These are phyloP conservation scores for Sebastes matsubarae DNA, from an alignment of 2,797 vertebrate species.

Conservation along the genomic window DNA sequence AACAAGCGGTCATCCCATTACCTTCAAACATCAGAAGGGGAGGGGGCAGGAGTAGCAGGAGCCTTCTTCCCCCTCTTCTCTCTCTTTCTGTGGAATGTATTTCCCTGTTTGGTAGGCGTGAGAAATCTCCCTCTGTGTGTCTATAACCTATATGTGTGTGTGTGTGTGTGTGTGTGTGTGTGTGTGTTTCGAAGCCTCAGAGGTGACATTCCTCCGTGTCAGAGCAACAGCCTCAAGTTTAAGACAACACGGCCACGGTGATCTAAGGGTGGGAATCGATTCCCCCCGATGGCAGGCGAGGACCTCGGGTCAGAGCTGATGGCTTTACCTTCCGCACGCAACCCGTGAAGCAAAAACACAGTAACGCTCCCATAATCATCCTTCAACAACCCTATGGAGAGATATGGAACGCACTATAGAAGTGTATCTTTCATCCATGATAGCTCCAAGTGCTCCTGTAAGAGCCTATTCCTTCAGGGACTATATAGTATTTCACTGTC, in stretches of 20 bases:
- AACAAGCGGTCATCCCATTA: slow-evolving; percentile 72
- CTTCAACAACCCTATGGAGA: slow-evolving; percentile 28
- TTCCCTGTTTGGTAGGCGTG: slow-evolving; percentile 71
- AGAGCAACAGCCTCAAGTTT: slow-evolving; percentile 84
- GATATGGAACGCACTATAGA: not conserved
- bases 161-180: slow-evolving; percentile 25
- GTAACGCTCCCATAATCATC: slow-evolving; percentile 40
- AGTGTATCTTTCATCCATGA: slow-evolving; percentile 21
- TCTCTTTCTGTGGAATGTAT: slow-evolving; percentile 64
- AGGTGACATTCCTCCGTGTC: slow-evolving; percentile 79
- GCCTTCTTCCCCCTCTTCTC: slow-evolving; percentile 17
- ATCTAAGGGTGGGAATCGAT: slow-evolving; percentile 84
- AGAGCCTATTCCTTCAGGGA: not conserved
- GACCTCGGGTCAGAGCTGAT: slow-evolving; percentile 79
- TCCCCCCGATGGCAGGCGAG: slow-evolving; percentile 69
- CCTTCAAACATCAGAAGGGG: slow-evolving; percentile 64
- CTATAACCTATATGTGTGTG: slow-evolving; percentile 44
- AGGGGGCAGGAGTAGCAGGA: slow-evolving; percentile 42
- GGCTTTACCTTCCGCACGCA: slow-evolving; percentile 78
- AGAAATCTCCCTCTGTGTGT: slow-evolving; percentile 70
- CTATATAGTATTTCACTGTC: not conserved
- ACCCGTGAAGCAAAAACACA: slow-evolving; percentile 68
- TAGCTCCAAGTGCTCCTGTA: not conserved
- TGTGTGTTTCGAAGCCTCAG: slow-evolving; percentile 62
- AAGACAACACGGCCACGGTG: slow-evolving; percentile 82